phyloP scores from a whole-genome alignment of 2,888 invertebrate genomes.

The Drosophila subsilvestris region DNA sequence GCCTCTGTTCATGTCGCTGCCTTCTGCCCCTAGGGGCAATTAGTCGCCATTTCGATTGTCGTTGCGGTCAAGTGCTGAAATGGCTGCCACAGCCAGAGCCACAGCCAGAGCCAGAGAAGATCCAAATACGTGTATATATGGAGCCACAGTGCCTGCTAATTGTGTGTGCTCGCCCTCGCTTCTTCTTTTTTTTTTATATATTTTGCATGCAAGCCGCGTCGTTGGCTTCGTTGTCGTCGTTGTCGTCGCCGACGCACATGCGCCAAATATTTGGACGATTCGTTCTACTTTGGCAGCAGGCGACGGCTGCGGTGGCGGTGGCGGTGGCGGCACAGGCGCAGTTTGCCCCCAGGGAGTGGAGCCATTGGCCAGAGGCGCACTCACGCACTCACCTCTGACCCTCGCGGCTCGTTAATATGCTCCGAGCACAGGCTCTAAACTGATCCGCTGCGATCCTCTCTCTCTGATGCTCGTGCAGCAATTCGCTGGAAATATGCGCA shows the following conservation, averaged over 20 bases:
- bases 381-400: background rate
- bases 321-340: constrained; percentile 1
- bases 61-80: constrained; percentile 16
- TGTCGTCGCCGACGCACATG: constrained; percentile 47
- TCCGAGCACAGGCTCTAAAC: background rate
- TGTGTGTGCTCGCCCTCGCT: background rate
- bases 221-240: background rate
- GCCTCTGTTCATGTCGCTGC: no score
- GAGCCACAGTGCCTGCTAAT: constrained; percentile 14
- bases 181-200: background rate
- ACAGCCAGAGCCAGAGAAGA: background rate
- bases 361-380: background rate
- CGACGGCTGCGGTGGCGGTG: background rate
- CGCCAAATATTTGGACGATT: constrained; percentile 77
- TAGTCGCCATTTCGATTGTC: constrained; percentile 13
- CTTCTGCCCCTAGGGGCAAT: no score
- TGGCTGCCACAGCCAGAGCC: background rate
- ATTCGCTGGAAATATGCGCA: constrained; percentile 61
- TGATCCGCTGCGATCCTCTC: background rate
- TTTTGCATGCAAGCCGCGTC: constrained; percentile 30
- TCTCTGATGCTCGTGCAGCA: constrained; percentile 51
- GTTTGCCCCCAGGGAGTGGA: background rate
- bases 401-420: constrained; percentile 34
- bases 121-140: background rate
- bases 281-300: constrained; percentile 66